These are phyloP conservation scores for Melospiza melodia DNA, from an alignment of 2,113 vertebrate genomes.

Conservation along the genomic window DNA sequence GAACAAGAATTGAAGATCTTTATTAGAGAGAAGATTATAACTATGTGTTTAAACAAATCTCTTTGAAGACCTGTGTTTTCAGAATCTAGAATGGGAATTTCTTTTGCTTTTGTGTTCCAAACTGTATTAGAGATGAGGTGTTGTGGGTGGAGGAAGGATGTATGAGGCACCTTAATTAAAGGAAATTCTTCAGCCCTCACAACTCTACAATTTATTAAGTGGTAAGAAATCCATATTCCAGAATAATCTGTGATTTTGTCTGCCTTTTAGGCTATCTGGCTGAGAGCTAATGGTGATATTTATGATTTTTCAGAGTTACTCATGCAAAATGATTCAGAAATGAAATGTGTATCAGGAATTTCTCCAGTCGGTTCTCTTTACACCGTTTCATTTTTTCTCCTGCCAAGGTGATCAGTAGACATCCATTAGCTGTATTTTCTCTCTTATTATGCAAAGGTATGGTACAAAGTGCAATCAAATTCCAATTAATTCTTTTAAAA, in stretches of 20 bases:
- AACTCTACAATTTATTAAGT: background rate
- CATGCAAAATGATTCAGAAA: background rate
- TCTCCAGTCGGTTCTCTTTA: background rate
- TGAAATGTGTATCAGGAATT: background rate
- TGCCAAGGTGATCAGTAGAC: background rate
- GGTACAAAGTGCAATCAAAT: background rate
- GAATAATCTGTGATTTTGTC: background rate
- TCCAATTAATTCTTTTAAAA: background rate
- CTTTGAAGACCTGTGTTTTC: background rate
- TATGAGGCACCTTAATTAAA: background rate
- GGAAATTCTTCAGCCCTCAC: background rate
- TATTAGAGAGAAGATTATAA: background rate
- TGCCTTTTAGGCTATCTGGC: background rate
- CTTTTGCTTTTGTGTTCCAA: background rate
- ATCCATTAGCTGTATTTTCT: background rate
- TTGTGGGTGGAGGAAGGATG: background rate
- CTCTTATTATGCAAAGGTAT: background rate
- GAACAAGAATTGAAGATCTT: background rate
- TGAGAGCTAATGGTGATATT: background rate
- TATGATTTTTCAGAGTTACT: background rate
- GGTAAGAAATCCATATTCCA: background rate
- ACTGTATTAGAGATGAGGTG: background rate
- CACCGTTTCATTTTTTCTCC: background rate
- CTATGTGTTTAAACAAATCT: background rate
- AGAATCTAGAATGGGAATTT: constrained; percentile 3